These are phyloP conservation scores for Tortricodes alternella DNA, from an alignment of 2,888 invertebrate genomes.

Conservation along the genomic window DNA sequence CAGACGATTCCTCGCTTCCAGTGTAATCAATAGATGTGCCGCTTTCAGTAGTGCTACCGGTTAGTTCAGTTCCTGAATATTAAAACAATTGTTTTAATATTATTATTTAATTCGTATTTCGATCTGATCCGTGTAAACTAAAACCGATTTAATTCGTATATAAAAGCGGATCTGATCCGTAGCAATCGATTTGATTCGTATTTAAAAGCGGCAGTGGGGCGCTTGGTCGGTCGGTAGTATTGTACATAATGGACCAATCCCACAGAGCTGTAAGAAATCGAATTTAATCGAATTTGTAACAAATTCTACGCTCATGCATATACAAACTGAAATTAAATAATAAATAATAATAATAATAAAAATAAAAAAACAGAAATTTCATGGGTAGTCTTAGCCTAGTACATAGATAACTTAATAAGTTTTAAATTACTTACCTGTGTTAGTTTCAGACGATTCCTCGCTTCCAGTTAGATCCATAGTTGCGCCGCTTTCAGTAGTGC, in stretches of 20 bases:
- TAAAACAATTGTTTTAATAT: not conserved
- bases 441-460: slow-evolving; percentile 35
- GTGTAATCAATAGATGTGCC: slow-evolving; percentile 37
- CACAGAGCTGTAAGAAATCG: slow-evolving; percentile 61
- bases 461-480: slow-evolving; percentile 35
- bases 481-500: slow-evolving; percentile 34
- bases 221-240: slow-evolving; percentile 78
- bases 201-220: slow-evolving; percentile 84
- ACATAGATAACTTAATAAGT: no score
- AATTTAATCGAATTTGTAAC: not conserved
- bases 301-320: no score
- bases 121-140: no score
- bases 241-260: slow-evolving; percentile 80
- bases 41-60: slow-evolving; percentile 30
- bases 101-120: not conserved
- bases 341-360: no score
- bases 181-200: no score
- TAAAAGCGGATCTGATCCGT: no score
- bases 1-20: slow-evolving; percentile 34
- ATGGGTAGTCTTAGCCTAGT: no score
- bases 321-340: no score
- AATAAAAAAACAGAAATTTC: no score
- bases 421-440: slow-evolving; percentile 37
- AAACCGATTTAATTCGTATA: no score
- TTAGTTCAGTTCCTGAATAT: slow-evolving; percentile 27